Evolutionary conservation across 2,797 vertebrate species (phyloP), one percentile per base, ranked within the genome.

Genomic region (Sebastes cheni): DNA sequence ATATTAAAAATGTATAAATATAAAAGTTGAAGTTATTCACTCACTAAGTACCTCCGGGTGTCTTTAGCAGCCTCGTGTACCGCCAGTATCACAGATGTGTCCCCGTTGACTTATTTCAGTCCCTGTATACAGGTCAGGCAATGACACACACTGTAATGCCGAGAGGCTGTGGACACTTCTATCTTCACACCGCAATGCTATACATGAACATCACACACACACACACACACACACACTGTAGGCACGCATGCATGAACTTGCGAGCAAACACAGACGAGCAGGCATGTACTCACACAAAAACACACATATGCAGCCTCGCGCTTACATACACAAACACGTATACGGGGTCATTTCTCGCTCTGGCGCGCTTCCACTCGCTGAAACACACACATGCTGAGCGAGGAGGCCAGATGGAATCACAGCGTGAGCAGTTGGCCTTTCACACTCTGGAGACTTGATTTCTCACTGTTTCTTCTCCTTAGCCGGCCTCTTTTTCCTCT

Each of bases 361-460:
- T 90, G 87, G 82, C 75, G 8, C 52, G 54, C 56, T 62, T 86
- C 75, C 84, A 77, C 76, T 42, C 13, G 12, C 76, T 73, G 69
- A 79, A 66, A 72, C 77, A 54, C 77, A 30, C 73, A 82, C 75
- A 80, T 2, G 60, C 84, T 85, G 84, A 89, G 87, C 55, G 32
- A 86, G 74, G 77, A 90, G 91, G 88, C 91, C 95, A 95, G 95
- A 95, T 95, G 95, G 94, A 93, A 68, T 87, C 90, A 61, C 94
- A 91, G 93, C 81, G 85, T 95, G 94, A 89, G 90, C 83, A 78
- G 84, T 91, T 95, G 93, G 91, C 93, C 93, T 95, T 93, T 93
- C 92, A 92, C 92, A 93, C 92, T 87, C 88, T 75, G 75, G 88
- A 91, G 82, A 92, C 84, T 89, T 80, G 70, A 87, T 87, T 91